A percentile compares a stretch with the other conserved stretches of the same genome.
Evolutionary conservation across 1,140 invertebrate species (phyloP).

Genomic region (Hestina assimilis): DNA sequence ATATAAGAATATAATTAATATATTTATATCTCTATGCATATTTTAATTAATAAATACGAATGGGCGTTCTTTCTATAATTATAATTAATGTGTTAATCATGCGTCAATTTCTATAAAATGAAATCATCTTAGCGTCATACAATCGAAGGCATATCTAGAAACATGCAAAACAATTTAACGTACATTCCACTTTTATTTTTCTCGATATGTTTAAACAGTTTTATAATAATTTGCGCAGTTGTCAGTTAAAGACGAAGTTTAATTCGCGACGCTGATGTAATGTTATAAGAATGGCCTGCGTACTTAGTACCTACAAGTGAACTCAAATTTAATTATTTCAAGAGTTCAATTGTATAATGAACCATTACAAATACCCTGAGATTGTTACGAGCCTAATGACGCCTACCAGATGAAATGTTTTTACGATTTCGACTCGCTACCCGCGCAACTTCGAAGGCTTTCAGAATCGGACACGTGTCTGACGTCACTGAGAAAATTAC

Average conservation of each 20-base stretch:
- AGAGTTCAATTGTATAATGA: conserved; percentile 8
- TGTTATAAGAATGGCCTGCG: conserved; percentile 28
- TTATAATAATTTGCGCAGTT: conserved; percentile 65
- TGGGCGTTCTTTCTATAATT: neutral
- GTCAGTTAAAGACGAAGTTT: conserved; percentile 23
- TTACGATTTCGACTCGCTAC: conserved; percentile 12
- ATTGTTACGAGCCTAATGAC: conserved; percentile 10
- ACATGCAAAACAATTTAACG: conserved; percentile 33
- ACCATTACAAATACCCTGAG: conserved; percentile 16
- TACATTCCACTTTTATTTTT: conserved; percentile 57
- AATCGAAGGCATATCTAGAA: conserved; percentile 37
- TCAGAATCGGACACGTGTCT: conserved; percentile 22
- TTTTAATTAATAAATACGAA: neutral
- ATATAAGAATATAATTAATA: too few relatives aligned
- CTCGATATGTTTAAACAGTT: conserved; percentile 63
- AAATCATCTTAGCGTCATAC: neutral
- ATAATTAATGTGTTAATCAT: neutral
- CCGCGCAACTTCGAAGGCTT: conserved; percentile 16
- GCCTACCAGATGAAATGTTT: neutral
- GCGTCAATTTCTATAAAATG: neutral
- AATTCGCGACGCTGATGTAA: conserved; percentile 49
- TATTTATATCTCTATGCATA: too few relatives aligned
- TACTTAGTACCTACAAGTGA: conserved; percentile 5
- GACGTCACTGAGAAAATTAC: conserved; percentile 32
- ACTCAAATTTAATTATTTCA: conserved; percentile 17